Base-by-base conservation (phyloP, 2,888 invertebrate genomes). In the Bursaphelenchus okinawaensis region DNA sequence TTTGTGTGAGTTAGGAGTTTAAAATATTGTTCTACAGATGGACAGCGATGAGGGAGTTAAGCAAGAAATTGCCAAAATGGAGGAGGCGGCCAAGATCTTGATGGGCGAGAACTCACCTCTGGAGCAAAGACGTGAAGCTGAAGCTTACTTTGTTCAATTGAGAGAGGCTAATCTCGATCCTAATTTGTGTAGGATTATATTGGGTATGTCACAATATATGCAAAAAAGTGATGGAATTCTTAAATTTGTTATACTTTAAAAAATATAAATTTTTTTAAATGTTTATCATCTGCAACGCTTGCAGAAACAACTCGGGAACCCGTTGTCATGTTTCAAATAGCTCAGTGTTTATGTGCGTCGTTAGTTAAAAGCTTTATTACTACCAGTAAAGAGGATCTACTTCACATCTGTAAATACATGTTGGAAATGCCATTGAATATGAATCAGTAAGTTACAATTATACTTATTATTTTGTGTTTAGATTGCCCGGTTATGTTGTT, bases 291-390 rank as follows among this genome's bases (percentile, higher is more conserved):
- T n/a, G n/a, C n/a, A n/a, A 23, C 22, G 16, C 19, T 58, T 65
- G 72, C 72, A 73, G 79, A 71, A 57, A 65, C 67, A 19, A 74
- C 78, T 0, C 63, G 67, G 24, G 72, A 83, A 61, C 90, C 90
- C 78, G 91, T 91, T 85, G 90, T 93, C 7, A 84, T 91, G 60
- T 93, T 92, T 85, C 92, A 93, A 86, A 88, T 91, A 55, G 91
- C 90, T 7, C 89, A 90, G 67, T 87, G 91, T 22, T 85, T 93
- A 65, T 91, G 91, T 84, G 88, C 89, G 73, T 89, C 90, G 19
- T 85, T 93, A 9, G 88, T 93, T 61, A 86, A 90, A 79, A 92
- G 93, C 85, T 93, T 93, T 93, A 85, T 87, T 27, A 85, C 88
- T 75, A 82, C 92, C 55, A 86, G 87, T n/a, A 87, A 88, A 65